Percentiles rank a stretch among this genome's conserved stretches.
Conservation (phyloP, 2,797 vertebrate genomes). For the Vireo griseus region DNA sequence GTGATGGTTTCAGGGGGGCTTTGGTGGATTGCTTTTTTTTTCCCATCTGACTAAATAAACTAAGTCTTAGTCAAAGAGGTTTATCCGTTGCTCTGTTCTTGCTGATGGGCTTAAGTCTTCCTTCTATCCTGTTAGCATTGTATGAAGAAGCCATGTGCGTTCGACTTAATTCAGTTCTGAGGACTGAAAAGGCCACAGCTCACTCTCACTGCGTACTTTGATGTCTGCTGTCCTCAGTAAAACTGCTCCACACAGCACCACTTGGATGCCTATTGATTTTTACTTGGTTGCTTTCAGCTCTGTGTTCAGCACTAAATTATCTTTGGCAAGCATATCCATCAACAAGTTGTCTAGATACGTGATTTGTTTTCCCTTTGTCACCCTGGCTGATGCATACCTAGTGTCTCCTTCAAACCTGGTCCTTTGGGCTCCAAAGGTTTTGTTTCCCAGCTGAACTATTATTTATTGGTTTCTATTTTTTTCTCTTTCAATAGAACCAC, state of each 20-base stretch:
- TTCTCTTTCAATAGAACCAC: neutral
- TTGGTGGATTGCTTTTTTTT: neutral
- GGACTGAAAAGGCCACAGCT: constrained; percentile 47
- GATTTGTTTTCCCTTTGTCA: constrained; percentile 22
- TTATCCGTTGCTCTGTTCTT: constrained; percentile 59
- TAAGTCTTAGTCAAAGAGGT: constrained; percentile 56
- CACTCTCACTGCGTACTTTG: constrained; percentile 50
- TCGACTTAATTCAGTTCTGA: constrained; percentile 51
- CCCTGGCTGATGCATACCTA: neutral
- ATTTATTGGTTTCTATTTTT: neutral
- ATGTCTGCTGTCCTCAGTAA: constrained; percentile 41
- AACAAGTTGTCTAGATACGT: constrained; percentile 31
- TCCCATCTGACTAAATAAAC: constrained; percentile 54
- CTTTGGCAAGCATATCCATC: constrained; percentile 66
- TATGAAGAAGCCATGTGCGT: constrained; percentile 49
- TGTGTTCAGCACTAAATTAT: constrained; percentile 35
- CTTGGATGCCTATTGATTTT: constrained; percentile 58
- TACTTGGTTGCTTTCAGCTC: constrained; percentile 42
- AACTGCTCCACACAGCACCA: constrained; percentile 9
- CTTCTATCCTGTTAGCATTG: constrained; percentile 65
- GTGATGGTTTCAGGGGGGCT: constrained; percentile 38
- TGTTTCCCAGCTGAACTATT: neutral
- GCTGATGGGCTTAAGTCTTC: constrained; percentile 60
- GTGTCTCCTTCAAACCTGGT: neutral
- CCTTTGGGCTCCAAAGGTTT: neutral